These are phyloP conservation scores for Elgaria multicarinata DNA, from an alignment of 2,113 vertebrate species.

Conservation along the genomic window DNA sequence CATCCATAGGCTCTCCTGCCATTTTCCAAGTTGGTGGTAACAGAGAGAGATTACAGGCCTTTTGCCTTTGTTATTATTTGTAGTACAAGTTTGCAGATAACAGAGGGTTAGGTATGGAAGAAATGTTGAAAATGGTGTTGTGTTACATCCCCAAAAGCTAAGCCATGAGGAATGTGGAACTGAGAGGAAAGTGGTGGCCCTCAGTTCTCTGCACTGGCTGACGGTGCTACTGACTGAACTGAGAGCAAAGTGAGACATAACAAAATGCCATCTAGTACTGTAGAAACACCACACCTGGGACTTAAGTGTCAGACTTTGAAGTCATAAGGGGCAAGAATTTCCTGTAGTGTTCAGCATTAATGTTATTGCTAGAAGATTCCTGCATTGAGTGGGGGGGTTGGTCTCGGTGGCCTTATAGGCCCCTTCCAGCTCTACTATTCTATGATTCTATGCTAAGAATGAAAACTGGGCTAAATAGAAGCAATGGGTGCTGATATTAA, in stretches of 20 bases:
- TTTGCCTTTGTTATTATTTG: not conserved
- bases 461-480: not conserved
- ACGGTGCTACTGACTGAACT: not conserved
- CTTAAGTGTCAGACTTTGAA: not conserved
- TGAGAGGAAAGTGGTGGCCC: not conserved
- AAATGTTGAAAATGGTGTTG: not conserved
- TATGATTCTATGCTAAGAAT: too few species aligned
- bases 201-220: not conserved
- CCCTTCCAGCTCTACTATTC: too few species aligned
- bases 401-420: too few species aligned
- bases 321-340: not conserved
- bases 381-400: too few species aligned
- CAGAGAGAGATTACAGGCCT: not conserved
- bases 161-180: not conserved
- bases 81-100: not conserved
- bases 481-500: not conserved
- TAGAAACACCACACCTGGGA: not conserved
- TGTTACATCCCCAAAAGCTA: not conserved
- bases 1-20: not conserved
- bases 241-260: not conserved
- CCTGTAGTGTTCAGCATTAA: conserved; percentile 1
- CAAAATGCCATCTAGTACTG: not conserved
- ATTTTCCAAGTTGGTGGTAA: not conserved
- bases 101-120: not conserved
- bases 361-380: not conserved